Base-by-base conservation (phyloP, 2,888 invertebrate genomes). In the Anthophora plumipes region DNA sequence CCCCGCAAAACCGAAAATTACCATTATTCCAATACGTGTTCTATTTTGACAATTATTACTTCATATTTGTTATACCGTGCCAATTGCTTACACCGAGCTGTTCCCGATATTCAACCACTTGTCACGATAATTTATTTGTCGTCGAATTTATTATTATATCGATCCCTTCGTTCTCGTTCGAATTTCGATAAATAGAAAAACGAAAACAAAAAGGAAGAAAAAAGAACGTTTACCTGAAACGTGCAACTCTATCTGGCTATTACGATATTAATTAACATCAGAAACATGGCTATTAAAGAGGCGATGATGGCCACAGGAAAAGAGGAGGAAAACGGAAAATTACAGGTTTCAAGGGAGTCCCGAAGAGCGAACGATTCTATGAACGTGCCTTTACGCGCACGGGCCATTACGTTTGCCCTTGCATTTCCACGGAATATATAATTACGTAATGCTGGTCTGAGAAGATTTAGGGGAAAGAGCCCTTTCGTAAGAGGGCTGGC, bases 371-470 rank as follows among this genome's bases (percentile, higher is more conserved):
- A 77, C 46, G 60, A 70, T 68, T 64, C 57, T 46, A 46, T n/a
- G 50, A 77, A 80, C 71, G 72, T 66, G 66, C 31, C 31, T n/a
- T n/a, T n/a, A n/a, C 31, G 39, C 59, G 71, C 12, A 48, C 43
- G 73, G 48, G 8, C 80, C 74, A 84, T 87, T 90, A 87, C 86
- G 82, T 86, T 89, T 84, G 87, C 89, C 85, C 87, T 87, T 89
- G 88, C 86, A 87, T 88, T 89, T 89, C 83, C 73, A 88, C 83
- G 89, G 85, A 89, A 91, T 90, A 89, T 89, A 87, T 91, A 91
- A 91, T 91, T 91, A 91, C 89, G 89, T 88, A 89, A 90, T 90
- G 85, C 86, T 84, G 78, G 85, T 69, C 85, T 82, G 85, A 85
- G 86, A 85, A 85, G 85, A 84, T 86, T 85, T 83, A 86, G 83